Evolutionary conservation across 2,113 vertebrate genomes (phyloP).

Genomic region (Grammomys surdaster): DNA sequence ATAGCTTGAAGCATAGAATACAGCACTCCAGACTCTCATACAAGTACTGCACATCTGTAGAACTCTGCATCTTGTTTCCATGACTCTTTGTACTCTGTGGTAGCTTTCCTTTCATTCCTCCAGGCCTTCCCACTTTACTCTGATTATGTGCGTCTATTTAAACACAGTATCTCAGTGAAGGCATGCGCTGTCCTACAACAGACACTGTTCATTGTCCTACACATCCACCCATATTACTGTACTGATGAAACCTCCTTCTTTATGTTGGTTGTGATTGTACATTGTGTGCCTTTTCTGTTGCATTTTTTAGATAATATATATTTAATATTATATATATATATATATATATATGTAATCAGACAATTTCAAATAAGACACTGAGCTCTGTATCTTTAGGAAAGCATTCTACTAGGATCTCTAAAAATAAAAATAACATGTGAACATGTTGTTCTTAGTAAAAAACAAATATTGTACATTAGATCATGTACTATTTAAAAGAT

Average conservation of each 20-base stretch:
- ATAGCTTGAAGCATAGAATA: neutral
- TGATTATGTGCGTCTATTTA: neutral
- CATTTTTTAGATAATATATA: neutral
- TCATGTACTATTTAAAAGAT: neutral
- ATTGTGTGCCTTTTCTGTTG: neutral
- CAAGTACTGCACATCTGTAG: neutral
- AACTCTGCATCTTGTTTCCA: neutral
- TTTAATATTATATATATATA: neutral
- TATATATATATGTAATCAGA: neutral
- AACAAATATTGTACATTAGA: neutral
- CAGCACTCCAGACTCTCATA: neutral
- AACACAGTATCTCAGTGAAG: neutral
- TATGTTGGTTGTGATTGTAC: neutral
- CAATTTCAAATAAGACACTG: conserved; percentile 13
- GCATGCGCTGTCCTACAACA: too few relatives aligned
- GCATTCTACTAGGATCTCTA: neutral
- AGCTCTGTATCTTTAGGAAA: neutral
- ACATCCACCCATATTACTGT: neutral
- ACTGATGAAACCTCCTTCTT: neutral
- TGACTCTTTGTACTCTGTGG: neutral
- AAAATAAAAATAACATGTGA: neutral
- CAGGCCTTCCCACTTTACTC: neutral
- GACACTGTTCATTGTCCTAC: neutral
- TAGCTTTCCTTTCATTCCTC: neutral
- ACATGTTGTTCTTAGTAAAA: neutral